These are phyloP conservation scores for Microctonus aethiopoides DNA, from an alignment of 2,888 invertebrate species.

Conservation along the genomic window DNA sequence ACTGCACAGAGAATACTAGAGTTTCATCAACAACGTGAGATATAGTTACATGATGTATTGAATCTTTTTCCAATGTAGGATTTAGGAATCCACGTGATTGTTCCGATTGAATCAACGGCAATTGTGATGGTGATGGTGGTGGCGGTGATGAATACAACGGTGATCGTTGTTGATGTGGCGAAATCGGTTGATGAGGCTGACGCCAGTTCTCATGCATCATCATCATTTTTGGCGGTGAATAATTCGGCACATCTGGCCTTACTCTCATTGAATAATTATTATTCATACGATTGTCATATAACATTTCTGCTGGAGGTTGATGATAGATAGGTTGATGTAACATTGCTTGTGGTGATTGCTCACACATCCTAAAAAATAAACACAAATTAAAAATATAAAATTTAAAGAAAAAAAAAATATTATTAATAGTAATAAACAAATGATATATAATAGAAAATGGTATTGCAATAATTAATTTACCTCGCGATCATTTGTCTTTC, in stretches of 20 bases:
- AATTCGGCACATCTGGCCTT: neutral
- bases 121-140: slow-evolving; percentile 1
- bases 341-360: neutral
- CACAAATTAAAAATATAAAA: neutral
- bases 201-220: slow-evolving; percentile 10
- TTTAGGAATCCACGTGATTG: neutral
- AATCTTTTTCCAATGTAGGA: slow-evolving; percentile 64
- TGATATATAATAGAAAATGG: neutral
- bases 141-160: slow-evolving; percentile 30
- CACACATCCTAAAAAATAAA: neutral
- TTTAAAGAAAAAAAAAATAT: neutral
- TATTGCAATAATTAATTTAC: slow-evolving; percentile 44
- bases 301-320: neutral
- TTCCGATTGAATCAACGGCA: neutral
- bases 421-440: neutral
- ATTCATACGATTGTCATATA: neutral
- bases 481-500: slow-evolving; percentile 44
- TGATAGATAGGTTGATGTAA: neutral
- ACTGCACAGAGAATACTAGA: slow-evolving; percentile 80
- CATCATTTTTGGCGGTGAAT: slow-evolving; percentile 1
- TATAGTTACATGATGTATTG: slow-evolving; percentile 77
- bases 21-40: slow-evolving; percentile 86
- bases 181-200: neutral
- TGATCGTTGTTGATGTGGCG: slow-evolving; percentile 22
- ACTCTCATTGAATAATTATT: neutral